phyloP scores from a whole-genome alignment of 2,797 vertebrate species.

The Anguilla anguilla region DNA sequence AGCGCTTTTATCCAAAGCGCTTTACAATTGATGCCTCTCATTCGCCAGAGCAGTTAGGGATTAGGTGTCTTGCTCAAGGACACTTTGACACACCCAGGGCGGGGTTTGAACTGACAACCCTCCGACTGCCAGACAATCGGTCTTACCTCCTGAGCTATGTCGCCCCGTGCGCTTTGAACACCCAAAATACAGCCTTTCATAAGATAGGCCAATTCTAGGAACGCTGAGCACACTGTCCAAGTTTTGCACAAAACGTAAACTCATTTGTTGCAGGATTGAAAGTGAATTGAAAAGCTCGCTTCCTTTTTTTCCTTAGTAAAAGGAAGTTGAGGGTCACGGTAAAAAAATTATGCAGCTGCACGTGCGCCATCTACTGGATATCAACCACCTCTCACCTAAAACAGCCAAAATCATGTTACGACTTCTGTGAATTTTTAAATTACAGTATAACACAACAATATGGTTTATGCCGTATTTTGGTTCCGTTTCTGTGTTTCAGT shows the following conservation, averaged over 20 bases:
- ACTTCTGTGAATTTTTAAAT: background rate
- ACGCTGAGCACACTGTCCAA: background rate
- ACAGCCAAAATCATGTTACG: background rate
- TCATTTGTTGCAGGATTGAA: background rate
- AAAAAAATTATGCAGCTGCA: background rate
- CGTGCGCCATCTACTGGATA: background rate
- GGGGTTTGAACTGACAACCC: no score
- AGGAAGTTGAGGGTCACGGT: background rate
- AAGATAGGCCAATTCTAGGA: background rate
- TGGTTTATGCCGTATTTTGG: background rate
- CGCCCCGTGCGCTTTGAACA: background rate
- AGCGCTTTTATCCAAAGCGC: no score
- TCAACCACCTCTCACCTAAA: background rate
- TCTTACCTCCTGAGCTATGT: no score
- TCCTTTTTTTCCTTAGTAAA: background rate
- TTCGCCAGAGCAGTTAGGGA: no score
- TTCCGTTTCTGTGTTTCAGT: background rate
- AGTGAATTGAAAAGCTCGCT: background rate
- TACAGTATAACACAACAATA: no score
- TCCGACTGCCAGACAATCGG: no score
- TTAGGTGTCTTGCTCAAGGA: no score
- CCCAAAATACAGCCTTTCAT: background rate
- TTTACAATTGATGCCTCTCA: no score
- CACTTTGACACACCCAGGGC: no score
- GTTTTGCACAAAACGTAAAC: background rate